These are phyloP conservation scores for Ophioninae sp. DNA, from an alignment of 2,888 invertebrate genomes.

Conservation along the genomic window DNA sequence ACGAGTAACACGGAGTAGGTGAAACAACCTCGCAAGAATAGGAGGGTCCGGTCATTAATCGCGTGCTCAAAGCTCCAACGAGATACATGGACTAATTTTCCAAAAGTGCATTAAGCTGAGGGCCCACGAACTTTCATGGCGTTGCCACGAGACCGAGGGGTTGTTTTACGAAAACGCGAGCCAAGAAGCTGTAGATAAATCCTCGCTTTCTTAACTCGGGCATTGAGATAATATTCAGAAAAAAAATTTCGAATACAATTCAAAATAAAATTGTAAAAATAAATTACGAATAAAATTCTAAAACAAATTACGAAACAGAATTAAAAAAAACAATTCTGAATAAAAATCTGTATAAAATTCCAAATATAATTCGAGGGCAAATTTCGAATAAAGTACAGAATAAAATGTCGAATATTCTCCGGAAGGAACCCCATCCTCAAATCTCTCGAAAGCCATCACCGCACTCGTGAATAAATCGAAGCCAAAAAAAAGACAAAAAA, in stretches of 20 bases:
- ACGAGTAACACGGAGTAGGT: slow-evolving; percentile 31
- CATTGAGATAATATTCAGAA: slow-evolving; percentile 36
- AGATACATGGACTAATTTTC: slow-evolving; percentile 76
- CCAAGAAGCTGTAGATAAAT: slow-evolving; percentile 44
- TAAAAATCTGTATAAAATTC: too few species aligned
- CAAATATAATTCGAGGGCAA: too few species aligned
- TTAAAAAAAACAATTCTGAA: too few species aligned
- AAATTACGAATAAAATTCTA: too few species aligned
- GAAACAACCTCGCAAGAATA: slow-evolving; percentile 50
- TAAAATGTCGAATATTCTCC: not conserved
- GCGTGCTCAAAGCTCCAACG: slow-evolving; percentile 45
- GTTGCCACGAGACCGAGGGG: slow-evolving; percentile 49
- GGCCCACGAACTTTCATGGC: slow-evolving; percentile 32
- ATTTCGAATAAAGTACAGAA: too few species aligned
- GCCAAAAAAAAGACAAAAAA: not conserved
- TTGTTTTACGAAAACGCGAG: slow-evolving; percentile 56
- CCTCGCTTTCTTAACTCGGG: slow-evolving; percentile 35
- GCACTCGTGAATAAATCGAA: slow-evolving; percentile 22
- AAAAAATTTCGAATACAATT: too few species aligned
- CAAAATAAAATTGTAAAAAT: too few species aligned
- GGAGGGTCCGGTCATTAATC: slow-evolving; percentile 54
- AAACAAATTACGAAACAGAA: too few species aligned
- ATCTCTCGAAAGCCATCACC: slow-evolving; percentile 29
- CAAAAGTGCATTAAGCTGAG: slow-evolving; percentile 72
- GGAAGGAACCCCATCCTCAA: not conserved